Evolutionary conservation across 2,888 invertebrate species (phyloP), one percentile per base, ranked within the genome.

Genomic region (Opisthograptis luteolata): DNA sequence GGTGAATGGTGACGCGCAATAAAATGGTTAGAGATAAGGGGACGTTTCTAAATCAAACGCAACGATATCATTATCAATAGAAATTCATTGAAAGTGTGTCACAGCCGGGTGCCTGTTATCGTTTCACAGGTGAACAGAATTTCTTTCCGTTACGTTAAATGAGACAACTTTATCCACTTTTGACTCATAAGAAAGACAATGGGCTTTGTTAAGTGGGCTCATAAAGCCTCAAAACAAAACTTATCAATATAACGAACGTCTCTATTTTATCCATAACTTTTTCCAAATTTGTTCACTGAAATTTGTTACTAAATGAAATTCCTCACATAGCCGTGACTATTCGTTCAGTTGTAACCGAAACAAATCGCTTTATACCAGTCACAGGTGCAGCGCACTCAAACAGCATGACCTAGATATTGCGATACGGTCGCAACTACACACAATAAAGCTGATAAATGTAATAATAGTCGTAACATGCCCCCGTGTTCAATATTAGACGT

Each of bases 31-130:
- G 54, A 62, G 60, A 60, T 59, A 28, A 7, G 13, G 25, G 28
- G 34, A 46, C 53, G 34, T 53, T 44, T 46, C 40, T 54, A 62
- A 67, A 70, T 60, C 66, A 66, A 65, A 60, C 54, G 62, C 55
- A 64, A 63, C 55, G 72, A 72, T 74, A 71, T 37, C 37, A 43
- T 55, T 80, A 82, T 81, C 82, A 55, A 55, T 52, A 55, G 63
- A 67, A 75, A 74, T 77, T 66, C 68, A 69, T 64, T 55, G 46
- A 67, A 84, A 80, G 77, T 84, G 79, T 84, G 86, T 85, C 86
- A 81, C 69, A 70, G 66, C 70, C 47, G 9, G 27, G 31, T 27
- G 17, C 59, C 70, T 60, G 72, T 73, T 78, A 71, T 75, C 66
- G 19, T 4, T 14, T 65, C 60, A 63, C 72, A 79, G 78, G 77